These are phyloP conservation scores for Tetragonula carbonaria DNA, from an alignment of 2,888 invertebrate genomes.

Conservation along the genomic window DNA sequence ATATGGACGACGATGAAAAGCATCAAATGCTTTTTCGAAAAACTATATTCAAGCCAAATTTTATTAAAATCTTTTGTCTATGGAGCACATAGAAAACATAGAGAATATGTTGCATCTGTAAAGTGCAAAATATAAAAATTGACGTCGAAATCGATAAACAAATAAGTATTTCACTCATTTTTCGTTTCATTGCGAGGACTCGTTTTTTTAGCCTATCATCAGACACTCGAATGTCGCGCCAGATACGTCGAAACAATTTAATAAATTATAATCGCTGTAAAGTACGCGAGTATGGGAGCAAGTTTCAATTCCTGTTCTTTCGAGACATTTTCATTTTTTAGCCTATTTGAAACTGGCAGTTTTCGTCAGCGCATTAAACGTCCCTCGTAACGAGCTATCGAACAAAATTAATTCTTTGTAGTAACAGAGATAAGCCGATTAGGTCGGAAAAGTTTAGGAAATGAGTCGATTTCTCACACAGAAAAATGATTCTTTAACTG, in stretches of 20 bases:
- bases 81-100: too few species aligned
- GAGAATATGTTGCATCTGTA: not conserved
- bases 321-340: constrained; percentile 39
- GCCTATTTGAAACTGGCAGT: constrained; percentile 1
- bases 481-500: too few species aligned
- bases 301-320: constrained; percentile 26
- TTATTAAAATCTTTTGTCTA: too few species aligned
- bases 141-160: constrained; percentile 47
- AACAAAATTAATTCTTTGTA: too few species aligned
- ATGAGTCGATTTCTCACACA: too few species aligned
- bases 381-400: not conserved
- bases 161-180: constrained; percentile 36
- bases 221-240: constrained; percentile 52
- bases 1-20: too few species aligned
- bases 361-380: not conserved
- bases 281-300: constrained; percentile 23
- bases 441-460: too few species aligned
- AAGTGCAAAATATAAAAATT: constrained; percentile 13
- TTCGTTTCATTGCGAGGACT: constrained; percentile 33
- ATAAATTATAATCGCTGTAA: constrained; percentile 55
- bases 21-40: too few species aligned
- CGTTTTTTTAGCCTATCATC: constrained; percentile 41
- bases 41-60: too few species aligned
- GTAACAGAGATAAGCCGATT: too few species aligned
- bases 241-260: constrained; percentile 55